Evolutionary conservation across 2,113 vertebrate species (phyloP), one percentile per base, ranked within the genome.

Genomic region (Myrmecophaga tridactyla): DNA sequence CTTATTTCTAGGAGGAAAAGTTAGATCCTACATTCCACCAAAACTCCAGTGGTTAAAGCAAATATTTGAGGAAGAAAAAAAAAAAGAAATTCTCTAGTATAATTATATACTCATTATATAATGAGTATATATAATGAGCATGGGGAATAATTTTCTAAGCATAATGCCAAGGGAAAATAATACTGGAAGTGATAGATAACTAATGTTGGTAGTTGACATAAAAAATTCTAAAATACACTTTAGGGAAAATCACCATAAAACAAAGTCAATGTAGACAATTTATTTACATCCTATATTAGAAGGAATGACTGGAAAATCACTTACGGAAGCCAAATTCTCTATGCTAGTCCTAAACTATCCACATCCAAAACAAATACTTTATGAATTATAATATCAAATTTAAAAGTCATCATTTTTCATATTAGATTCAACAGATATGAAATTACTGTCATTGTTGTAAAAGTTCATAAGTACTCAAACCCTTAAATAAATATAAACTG

Each of bases 351-450:
- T 21, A 70, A 70, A 39, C 36, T 23, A 39, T 39, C 69, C 51
- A 27, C 36, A 31, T 78, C 51, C 91, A 65, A 89, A 29, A 80
- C 18, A 85, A 17, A 27, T 58, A 65, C 41, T 80, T 89, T 51
- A 56, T 25, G 48, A 5, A 73, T 11, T 89, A 13, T n/a, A 36
- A 89, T 83, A 76, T 72, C 34, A 89, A 83, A 70, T 89, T 96
- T 46, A 85, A 89, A 62, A 46, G 25, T 18, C 92, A 73, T 94
- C 25, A 60, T 92, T 82, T 89, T 93, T 84, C 78, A 56, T 76
- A n/a, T 89, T 88, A 89, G 34, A 76, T 21, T 70, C 27, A 93
- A 41, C n/a, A 89, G 60, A 56, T 56, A 46, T 21, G 39, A 56
- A 39, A 27, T 78, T 90, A 84, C 4, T 85, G 31, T 94, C 53